Evolutionary conservation across 2,113 vertebrate genomes (phyloP).

Genomic region (Chroicocephalus ridibundus): DNA sequence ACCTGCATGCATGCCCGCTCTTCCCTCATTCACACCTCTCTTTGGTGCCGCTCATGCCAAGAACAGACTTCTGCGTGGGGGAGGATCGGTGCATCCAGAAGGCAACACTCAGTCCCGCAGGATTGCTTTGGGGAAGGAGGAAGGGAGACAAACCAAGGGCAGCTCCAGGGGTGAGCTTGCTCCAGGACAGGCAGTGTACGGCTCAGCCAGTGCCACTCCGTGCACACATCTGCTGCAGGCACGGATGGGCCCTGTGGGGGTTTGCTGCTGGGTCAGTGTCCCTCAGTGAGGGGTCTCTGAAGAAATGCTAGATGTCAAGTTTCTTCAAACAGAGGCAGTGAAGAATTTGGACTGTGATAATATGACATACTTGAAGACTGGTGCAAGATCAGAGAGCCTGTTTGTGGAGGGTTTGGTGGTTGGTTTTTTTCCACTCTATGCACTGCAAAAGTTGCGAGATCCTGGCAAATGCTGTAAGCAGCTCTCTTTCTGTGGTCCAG

Average conservation of each 20-base stretch:
- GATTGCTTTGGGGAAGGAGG: neutral
- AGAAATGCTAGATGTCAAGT: neutral
- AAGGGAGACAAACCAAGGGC: neutral
- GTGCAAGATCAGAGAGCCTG: neutral
- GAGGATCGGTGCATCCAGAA: neutral
- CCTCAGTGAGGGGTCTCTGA: neutral
- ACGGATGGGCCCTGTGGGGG: accelerated
- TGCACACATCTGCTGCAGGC: accelerated
- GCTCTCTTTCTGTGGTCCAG: neutral
- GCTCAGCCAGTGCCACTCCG: accelerated
- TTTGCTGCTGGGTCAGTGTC: neutral
- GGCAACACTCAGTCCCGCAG: neutral
- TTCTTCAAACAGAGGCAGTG: neutral
- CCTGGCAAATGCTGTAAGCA: neutral
- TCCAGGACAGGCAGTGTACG: accelerated
- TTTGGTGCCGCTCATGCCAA: neutral
- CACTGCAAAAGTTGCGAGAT: neutral
- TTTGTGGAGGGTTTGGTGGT: neutral
- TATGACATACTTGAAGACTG: neutral
- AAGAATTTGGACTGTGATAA: neutral
- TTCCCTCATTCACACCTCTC: neutral
- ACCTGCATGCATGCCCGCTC: accelerated
- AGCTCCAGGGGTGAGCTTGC: neutral
- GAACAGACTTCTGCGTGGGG: neutral
- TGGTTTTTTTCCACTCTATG: neutral